These are phyloP conservation scores for Daktulosphaira vitifoliae DNA, from an alignment of 1,140 invertebrate genomes.

Conservation along the genomic window DNA sequence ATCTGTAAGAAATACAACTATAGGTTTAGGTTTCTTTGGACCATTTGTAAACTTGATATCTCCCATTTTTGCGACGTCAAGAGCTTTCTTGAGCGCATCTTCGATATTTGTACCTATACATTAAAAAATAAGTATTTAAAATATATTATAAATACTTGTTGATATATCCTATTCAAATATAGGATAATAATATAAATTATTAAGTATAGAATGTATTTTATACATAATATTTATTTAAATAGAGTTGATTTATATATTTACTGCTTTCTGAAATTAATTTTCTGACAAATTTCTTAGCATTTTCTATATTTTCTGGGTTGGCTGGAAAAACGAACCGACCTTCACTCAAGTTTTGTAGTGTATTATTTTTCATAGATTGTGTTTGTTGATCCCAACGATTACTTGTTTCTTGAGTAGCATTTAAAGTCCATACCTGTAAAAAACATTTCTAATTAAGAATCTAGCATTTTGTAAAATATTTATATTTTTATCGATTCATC, in stretches of 20 bases:
- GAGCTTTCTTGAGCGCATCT: conserved; percentile 50
- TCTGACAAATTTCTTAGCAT: conserved; percentile 50
- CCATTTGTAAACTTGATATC: conserved; percentile 32
- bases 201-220: no score
- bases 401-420: conserved; percentile 9
- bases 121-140: no score
- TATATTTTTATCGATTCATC: no score
- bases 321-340: conserved; percentile 41
- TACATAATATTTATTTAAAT: no score
- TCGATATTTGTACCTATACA: conserved; percentile 61
- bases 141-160: no score
- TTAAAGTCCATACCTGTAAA: conserved; percentile 23
- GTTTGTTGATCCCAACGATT: background rate
- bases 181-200: no score
- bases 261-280: conserved; percentile 41
- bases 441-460: no score
- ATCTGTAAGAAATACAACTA: conserved; percentile 67
- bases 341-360: background rate
- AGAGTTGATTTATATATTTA: background rate
- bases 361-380: background rate
- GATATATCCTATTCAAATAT: no score
- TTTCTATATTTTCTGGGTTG: conserved; percentile 48
- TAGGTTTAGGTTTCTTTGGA: conserved; percentile 45
- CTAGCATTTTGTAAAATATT: no score
- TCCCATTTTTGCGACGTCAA: conserved; percentile 48